Evolutionary conservation across 2,888 invertebrate genomes (phyloP), one percentile per base, ranked within the genome.

Genomic region (Panopea generosa): DNA sequence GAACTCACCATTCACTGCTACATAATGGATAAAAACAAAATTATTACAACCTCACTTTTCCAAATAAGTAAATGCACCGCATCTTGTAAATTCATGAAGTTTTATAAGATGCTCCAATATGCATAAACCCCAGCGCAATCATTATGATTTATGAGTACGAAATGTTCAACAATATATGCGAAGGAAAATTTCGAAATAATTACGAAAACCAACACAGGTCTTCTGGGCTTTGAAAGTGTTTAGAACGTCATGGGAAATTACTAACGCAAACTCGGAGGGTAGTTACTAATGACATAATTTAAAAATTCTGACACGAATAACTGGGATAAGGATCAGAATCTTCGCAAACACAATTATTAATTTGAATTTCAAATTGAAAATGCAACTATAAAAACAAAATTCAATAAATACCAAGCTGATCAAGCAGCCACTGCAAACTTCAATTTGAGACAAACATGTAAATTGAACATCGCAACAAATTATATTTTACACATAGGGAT

Each of bases 341-440:
- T 47, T 56, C 70, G 62, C 45, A 14, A 33, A 50, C 55, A 63
- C 68, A 68, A 71, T 68, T 68, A 77, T 72, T 72, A 72, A 77
- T 77, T 77, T 77, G 72, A 77, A 77, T 62, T 72, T 77, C 77
- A 69, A 77, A 77, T 72, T 52, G 65, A 65, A 60, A 52, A 50
- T 27, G 50, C 45, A 20, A 57, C 67, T 57, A 71, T 71, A 47
- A 71, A 71, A 63, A 33, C 40, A 43, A 56, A 62, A 62, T 59
- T 67, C 57, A 59, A 55, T 52, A 52, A 52, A 52, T 22, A 22
- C 20, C 6, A 22, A 14, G 52, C 9, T 52, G 4, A 52, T 52
- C 20, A 6, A 24, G 14, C 24, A 52, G 16, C 4, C 16, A 9
- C 18, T 47, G 47, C n/a, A 52, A 52, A 52, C 16, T 26, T 20